A percentile compares a stretch with the other conserved stretches of the same genome.
Conservation (phyloP, 2,797 vertebrate species). For the Zalophus californianus region DNA sequence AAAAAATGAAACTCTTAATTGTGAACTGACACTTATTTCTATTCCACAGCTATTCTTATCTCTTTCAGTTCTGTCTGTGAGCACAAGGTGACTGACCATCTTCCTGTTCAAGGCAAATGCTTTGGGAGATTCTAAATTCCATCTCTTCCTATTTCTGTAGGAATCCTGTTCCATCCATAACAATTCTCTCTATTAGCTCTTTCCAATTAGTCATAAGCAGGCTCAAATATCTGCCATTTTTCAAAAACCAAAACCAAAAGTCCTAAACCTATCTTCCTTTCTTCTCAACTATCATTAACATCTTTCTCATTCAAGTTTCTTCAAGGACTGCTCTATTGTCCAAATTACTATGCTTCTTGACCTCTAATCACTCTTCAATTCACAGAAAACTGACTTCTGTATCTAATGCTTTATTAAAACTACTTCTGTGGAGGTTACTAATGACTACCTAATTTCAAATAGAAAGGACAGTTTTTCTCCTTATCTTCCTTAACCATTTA, state of each 20-base stretch:
- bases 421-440: neutral
- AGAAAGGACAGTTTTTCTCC: neutral
- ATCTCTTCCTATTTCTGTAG: neutral
- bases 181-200: neutral
- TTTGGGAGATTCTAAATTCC: neutral
- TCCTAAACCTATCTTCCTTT: neutral
- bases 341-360: neutral
- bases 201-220: neutral
- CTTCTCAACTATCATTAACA: neutral
- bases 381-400: conserved; percentile 26
- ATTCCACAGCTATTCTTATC: neutral
- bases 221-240: neutral
- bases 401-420: conserved; percentile 13
- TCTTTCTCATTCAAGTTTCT: conserved; percentile 22
- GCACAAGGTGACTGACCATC: neutral
- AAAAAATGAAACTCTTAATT: neutral
- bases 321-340: neutral
- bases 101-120: neutral
- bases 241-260: neutral
- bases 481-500: neutral
- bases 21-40: neutral
- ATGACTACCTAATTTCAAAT: neutral
- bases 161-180: neutral
- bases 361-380: neutral
- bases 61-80: neutral